Evolutionary conservation across 1,140 invertebrate species (phyloP), one percentile per base, ranked within the genome.

Genomic region (Dendrolimus punctatus): DNA sequence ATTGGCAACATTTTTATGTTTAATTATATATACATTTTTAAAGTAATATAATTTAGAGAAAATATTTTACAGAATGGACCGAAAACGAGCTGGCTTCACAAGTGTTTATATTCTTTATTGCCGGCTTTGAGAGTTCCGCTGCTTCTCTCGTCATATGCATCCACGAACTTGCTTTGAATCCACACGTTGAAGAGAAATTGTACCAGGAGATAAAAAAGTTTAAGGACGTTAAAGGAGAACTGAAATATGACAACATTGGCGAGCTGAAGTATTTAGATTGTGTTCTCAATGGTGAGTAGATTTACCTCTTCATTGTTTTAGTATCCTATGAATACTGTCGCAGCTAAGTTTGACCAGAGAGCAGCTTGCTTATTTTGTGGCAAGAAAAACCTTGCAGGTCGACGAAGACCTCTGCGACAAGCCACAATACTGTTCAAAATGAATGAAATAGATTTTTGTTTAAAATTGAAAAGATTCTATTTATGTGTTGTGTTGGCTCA

Each of bases 101-200:
- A 61, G 86, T 85, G 0, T 87, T 89, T 36, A 60, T 84, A 8
- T 90, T 90, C 62, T 88, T 89, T 39, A 55, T 76, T 5, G 89
- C 88, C 37, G 89, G 88, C 0, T 90, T 86, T 46, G 88, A 89
- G 10, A 88, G 77, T 4, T 76, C 81, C 0, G 83, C 84, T 0
- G 68, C 72, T 3, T 61, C 73, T 0, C 46, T 88, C 5, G 67
- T 61, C 0, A 78, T 86, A 69, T 58, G 64, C 7, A 64, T 85
- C 2, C 85, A 88, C 55, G 84, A 89, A 49, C 63, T 94, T 7
- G 88, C 90, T 0, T 58, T 87, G 8, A 85, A 92, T 68, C 86
- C 85, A 0, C 84, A 90, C 0, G 59, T 89, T n/a, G 91, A 93
- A 61, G 71, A 85, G 5, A 88, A 80, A 68, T 57, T 93, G 39